A percentile compares a stretch with the other conserved stretches of the same genome.
Conservation (phyloP, 2,888 invertebrate species). For the Lacanobia oleracea region DNA sequence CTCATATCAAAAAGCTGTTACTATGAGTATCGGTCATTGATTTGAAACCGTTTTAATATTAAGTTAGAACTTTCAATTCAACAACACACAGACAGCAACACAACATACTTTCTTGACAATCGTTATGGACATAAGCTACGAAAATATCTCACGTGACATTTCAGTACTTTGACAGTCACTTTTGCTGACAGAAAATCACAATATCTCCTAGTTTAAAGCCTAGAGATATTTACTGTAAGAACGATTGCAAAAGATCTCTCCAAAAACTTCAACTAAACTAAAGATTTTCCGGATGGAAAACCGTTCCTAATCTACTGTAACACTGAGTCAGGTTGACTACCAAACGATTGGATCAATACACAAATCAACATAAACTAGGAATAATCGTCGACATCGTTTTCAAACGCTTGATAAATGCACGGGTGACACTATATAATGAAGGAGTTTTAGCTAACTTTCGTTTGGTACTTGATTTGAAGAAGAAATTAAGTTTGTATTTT, state of each 20-base stretch:
- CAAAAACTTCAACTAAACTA: neutral
- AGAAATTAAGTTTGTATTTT: neutral
- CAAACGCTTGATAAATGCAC: conserved; percentile 22
- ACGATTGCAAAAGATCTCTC: neutral
- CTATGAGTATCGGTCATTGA: too few relatives aligned
- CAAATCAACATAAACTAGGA: conserved; percentile 33
- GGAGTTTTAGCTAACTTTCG: neutral
- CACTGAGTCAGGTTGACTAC: neutral
- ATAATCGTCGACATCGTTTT: conserved; percentile 22
- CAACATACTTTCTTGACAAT: too few relatives aligned
- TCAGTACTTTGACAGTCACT: too few relatives aligned
- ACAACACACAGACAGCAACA: too few relatives aligned
- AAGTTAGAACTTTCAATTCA: too few relatives aligned
- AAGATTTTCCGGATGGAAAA: neutral
- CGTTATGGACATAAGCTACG: too few relatives aligned
- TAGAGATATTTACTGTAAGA: neutral
- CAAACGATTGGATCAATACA: conserved; percentile 17
- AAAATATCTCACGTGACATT: too few relatives aligned
- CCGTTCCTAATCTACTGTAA: neutral
- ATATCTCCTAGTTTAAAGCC: too few relatives aligned
- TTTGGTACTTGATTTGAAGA: neutral
- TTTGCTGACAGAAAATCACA: too few relatives aligned
- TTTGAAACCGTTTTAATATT: too few relatives aligned
- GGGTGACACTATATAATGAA: conserved; percentile 5
- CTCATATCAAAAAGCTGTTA: too few relatives aligned